Evolutionary conservation across 2,113 vertebrate species (phyloP), one percentile per base, ranked within the genome.

Genomic region (Prionailurus viverrinus): DNA sequence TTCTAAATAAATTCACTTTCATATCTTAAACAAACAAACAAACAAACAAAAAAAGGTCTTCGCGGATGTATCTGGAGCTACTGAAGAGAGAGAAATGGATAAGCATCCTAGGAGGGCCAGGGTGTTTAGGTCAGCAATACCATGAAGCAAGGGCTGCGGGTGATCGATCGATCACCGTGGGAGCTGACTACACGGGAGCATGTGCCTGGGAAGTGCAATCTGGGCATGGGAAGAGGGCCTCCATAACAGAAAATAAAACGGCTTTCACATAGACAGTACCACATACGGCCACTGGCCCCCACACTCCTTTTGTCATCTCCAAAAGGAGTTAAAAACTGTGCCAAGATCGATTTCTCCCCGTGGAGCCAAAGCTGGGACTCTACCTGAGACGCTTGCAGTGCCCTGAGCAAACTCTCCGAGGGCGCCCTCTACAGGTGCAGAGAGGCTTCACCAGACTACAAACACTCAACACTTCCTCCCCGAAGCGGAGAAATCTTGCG

Each of bases 1-100:
- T 73, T 93, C 66, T 78, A 92, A 87, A 76, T 68, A 92, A 87
- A 76, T 27, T 83, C 12, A 31, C 14, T 41, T 84, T 73, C 16
- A 1, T 29, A 81, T 8, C 19, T 79, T 16, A 33, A 39, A 36
- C 36, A 36, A 36, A 36, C 36, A 61, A 61, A 61, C 18, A 51
- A 51, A 51, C 51, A 51, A 51, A 51, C 51, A 79, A 65, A 51
- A 27, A 16, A 27, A 25, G 18, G 19, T 18, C 27, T 51, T 45
- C 7, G 45, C 1, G 6, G 58, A n/a, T 33, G 41, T 25, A 65
- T 21, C 58, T 74, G 66, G 41, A 85, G 58, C 48, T 33, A 1
- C 0, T 4, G 45, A 29, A 58, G 45, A 78, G 33, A 31, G 25
- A 48, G 81, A 86, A n/a, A 41, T 0, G 81, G 89, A 19, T 2